Evolutionary conservation across 2,888 invertebrate genomes (phyloP), one percentile per base, ranked within the genome.

Genomic region (Dynastes maya): DNA sequence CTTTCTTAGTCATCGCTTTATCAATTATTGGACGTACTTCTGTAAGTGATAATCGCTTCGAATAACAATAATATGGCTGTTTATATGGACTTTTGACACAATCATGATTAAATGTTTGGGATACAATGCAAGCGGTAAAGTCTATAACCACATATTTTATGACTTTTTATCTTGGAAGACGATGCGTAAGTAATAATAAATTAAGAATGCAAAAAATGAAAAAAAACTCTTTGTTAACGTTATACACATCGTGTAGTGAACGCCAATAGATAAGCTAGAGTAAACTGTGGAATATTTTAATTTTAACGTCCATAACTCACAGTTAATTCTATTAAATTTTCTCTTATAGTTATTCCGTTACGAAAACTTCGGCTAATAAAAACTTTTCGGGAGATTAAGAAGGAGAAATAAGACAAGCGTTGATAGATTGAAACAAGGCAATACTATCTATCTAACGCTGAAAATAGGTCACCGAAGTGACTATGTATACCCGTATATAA

Each of bases 31-130:
- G 58, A 16, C 53, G 55, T 71, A 16, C 32, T n/a, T 9, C 55
- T 58, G 22, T 16, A 22, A n/a, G 27, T 37, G 27, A 71, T 55
- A 53, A 71, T 55, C 70, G 40, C 32, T 6, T 53, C 5, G n/a
- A 71, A 29, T 55, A 71, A 53, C 53, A 71, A 71, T 71, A 37
- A 67, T 45, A 67, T 11, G 51, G 37, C 55, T 71, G 71, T 71
- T 71, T 71, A 58, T 71, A 22, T 71, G 71, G 71, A 71, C 71
- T 71, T 71, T 71, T 71, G 58, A 71, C 71, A 71, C 32, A 55
- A 55, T 71, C n/a, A 32, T 37, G 71, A 71, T 71, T 71, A 71
- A 71, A 71, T 58, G 71, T 71, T 55, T 71, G n/a, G 16, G 55
- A 71, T 71, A 58, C 55, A 71, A 71, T 71, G 37, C 55, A 55